Evolutionary conservation across 2,888 invertebrate species (phyloP).

Genomic region (Rambutsinella grinnellia): DNA sequence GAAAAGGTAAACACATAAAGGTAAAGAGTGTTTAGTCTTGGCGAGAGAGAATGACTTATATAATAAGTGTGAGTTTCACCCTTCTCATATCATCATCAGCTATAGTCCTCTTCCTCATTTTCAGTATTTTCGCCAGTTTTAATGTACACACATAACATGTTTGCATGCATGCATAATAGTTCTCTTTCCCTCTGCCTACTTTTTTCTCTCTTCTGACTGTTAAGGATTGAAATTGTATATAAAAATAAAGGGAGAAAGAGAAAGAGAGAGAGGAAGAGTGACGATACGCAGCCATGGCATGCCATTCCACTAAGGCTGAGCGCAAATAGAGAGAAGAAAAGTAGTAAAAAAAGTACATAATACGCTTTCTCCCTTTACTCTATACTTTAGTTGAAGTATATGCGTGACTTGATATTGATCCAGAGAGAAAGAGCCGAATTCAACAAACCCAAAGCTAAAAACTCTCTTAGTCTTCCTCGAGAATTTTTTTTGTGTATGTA

Average conservation of each 20-base stretch:
- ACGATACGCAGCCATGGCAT: not conserved
- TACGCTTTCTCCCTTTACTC: conserved; percentile 1
- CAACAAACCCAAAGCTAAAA: no score
- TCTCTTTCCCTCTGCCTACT: not conserved
- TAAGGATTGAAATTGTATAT: no score
- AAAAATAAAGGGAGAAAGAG: not conserved
- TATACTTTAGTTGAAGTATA: conserved; percentile 44
- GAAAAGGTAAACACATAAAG: no score
- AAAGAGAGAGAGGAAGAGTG: not conserved
- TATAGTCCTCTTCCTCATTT: no score
- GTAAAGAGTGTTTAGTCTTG: no score
- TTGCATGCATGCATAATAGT: no score
- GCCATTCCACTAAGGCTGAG: not conserved
- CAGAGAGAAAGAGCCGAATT: conserved; percentile 20
- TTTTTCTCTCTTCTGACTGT: not conserved
- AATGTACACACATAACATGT: no score
- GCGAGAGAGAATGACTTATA: no score
- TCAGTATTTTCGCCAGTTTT: no score
- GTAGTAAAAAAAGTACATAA: conserved; percentile 11
- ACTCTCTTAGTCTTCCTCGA: conserved; percentile 16
- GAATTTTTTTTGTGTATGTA: conserved; percentile 20
- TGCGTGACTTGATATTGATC: conserved; percentile 58
- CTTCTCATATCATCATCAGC: no score
- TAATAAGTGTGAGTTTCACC: no score
- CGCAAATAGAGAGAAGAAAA: not conserved